These are phyloP conservation scores for Delichon dasypus DNA, from an alignment of 2,797 vertebrate species.

Conservation along the genomic window DNA sequence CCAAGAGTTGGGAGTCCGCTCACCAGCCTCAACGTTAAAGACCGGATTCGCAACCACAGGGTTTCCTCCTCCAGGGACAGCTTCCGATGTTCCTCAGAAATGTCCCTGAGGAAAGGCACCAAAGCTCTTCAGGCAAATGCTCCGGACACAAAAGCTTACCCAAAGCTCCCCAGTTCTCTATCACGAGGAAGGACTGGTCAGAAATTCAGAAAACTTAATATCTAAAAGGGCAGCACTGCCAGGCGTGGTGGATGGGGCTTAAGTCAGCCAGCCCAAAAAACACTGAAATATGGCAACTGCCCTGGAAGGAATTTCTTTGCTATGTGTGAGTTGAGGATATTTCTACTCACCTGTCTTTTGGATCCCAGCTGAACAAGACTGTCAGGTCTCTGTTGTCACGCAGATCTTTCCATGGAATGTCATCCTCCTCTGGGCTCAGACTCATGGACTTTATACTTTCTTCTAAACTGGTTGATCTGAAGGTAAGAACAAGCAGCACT, in stretches of 20 bases:
- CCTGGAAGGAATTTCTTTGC: not conserved
- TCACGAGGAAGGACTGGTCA: not conserved
- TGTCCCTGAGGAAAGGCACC: constrained; percentile 77
- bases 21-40: constrained; percentile 88
- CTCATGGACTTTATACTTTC: constrained; percentile 96
- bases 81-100: constrained; percentile 86
- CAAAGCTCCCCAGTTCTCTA: not conserved
- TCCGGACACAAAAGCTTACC: not conserved
- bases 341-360: constrained; percentile 84
- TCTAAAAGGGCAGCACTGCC: not conserved
- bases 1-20: constrained; percentile 80
- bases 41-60: constrained; percentile 90
- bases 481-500: not conserved
- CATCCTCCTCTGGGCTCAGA: constrained; percentile 93
- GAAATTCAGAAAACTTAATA: not conserved
- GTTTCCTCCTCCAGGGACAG: constrained; percentile 91
- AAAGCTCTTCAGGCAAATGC: not conserved
- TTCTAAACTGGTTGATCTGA: constrained; percentile 87
- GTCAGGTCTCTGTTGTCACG: constrained; percentile 96
- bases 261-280: not conserved
- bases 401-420: constrained; percentile 93
- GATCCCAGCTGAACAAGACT: constrained; percentile 93
- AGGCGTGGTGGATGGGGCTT: not conserved
- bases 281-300: not conserved
- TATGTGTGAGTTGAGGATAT: not conserved